Conservation (phyloP, 35 echinoderm and acorn worm species). For the Strongylocentrotus purpuratus region DNA sequence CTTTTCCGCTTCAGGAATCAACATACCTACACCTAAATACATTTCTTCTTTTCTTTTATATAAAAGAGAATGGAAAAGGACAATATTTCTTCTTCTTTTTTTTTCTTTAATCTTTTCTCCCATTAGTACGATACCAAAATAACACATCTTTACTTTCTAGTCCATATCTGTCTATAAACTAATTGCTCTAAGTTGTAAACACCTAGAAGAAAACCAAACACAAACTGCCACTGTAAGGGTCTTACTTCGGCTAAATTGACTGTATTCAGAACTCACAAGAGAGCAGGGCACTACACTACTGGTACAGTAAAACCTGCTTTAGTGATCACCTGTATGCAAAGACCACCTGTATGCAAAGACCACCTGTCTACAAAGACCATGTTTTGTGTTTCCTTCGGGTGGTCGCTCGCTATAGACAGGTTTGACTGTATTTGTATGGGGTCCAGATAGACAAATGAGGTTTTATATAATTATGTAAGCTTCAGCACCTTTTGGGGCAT, state of each 20-base stretch:
- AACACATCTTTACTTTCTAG: background rate
- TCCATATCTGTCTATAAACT: background rate
- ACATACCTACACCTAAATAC: background rate
- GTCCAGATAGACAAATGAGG: too few species aligned
- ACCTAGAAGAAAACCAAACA: background rate
- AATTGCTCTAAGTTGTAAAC: background rate
- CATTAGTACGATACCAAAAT: background rate
- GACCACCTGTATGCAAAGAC: too few species aligned
- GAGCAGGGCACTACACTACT: too few species aligned
- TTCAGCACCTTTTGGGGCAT: too few species aligned
- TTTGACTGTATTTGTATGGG: too few species aligned
- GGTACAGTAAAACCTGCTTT: too few species aligned
- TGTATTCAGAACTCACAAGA: too few species aligned
- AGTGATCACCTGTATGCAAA: too few species aligned
- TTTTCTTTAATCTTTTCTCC: background rate
- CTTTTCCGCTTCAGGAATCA: background rate
- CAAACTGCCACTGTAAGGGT: background rate
- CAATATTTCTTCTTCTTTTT: background rate
- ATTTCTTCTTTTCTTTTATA: background rate
- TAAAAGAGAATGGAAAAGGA: background rate
- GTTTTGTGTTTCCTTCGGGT: too few species aligned
- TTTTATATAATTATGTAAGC: too few species aligned
- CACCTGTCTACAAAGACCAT: too few species aligned
- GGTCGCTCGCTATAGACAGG: too few species aligned
- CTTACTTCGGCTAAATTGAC: background rate